A percentile compares a stretch with the other conserved stretches of the same genome.
These are phyloP conservation scores for Eospalax fontanierii DNA, from an alignment of 2,797 vertebrate genomes.

Conservation along the genomic window DNA sequence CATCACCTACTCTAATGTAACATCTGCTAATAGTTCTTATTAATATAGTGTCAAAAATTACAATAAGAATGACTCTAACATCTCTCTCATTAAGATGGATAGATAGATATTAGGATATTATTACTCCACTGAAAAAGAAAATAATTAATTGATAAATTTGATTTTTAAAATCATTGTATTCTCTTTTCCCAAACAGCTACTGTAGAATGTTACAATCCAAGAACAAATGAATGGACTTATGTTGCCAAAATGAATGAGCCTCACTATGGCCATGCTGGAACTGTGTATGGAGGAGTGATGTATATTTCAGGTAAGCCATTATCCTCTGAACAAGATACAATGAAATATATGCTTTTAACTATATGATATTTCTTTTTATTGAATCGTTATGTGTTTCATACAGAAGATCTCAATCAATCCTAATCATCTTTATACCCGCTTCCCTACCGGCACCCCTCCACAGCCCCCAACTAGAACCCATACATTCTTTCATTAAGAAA, in stretches of 20 bases:
- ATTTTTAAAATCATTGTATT: conserved; percentile 51
- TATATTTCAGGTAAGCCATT: conserved; percentile 97
- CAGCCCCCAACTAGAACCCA: too few species aligned
- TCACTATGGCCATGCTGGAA: conserved; percentile 98
- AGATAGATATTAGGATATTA: conserved; percentile 11
- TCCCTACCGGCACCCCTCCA: too few species aligned
- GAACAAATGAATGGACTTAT: conserved; percentile 98
- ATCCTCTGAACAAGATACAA: not conserved
- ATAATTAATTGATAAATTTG: conserved; percentile 40
- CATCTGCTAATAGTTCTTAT: conserved; percentile 60
- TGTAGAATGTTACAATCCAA: conserved; percentile 99
- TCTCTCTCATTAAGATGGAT: conserved; percentile 31
- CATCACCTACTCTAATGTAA: conserved; percentile 20
- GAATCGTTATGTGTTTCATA: too few species aligned
- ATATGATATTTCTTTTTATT: conserved; percentile 18
- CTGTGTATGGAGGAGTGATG: conserved; percentile 99
- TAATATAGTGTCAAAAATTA: conserved; percentile 52
- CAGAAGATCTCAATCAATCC: too few species aligned
- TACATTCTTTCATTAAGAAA: too few species aligned
- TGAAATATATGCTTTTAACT: conserved; percentile 14
- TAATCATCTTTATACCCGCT: too few species aligned
- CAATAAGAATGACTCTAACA: not conserved
- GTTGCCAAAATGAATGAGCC: conserved; percentile 99
- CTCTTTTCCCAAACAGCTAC: conserved; percentile 92
- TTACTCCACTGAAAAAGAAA: conserved; percentile 11